phyloP scores from a whole-genome alignment of 2,113 vertebrate species.

The Chunga burmeisteri region DNA sequence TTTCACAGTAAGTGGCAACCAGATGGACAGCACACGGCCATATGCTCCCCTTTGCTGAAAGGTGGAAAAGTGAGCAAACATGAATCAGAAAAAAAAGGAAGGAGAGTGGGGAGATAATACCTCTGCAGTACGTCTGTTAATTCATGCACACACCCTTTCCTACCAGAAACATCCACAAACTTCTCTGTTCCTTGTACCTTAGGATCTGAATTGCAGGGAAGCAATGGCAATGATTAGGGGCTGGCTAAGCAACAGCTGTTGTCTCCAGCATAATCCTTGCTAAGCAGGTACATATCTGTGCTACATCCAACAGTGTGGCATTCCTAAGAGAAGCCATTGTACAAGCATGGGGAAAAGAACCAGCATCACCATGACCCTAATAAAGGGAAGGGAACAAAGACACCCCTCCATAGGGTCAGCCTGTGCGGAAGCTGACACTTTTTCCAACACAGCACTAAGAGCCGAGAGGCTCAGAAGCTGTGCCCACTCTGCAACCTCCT shows the following conservation, averaged over 20 bases:
- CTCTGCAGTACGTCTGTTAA: neutral
- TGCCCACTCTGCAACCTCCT: neutral
- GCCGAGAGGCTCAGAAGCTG: neutral
- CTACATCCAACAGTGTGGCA: accelerated
- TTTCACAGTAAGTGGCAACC: slow-evolving; percentile 35
- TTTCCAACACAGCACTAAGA: accelerated
- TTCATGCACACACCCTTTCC: neutral
- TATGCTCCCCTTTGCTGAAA: slow-evolving; percentile 34
- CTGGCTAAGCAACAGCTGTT: neutral
- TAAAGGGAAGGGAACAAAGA: neutral
- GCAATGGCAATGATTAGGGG: accelerated
- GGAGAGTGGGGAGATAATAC: neutral
- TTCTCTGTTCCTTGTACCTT: neutral
- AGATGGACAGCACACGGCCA: slow-evolving; percentile 38
- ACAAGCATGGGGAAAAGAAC: neutral
- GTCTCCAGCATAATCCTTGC: neutral
- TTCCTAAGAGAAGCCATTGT: neutral
- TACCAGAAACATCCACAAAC: neutral
- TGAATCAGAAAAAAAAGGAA: neutral
- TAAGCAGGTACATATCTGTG: neutral
- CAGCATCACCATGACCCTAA: accelerated
- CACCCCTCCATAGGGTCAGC: neutral
- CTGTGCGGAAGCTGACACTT: neutral
- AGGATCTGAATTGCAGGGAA: neutral
- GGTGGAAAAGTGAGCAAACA: slow-evolving; percentile 18